A percentile compares a stretch with the other conserved stretches of the same genome.
Conservation (phyloP, 2,797 vertebrate species). For the Peromyscus nudipes region DNA sequence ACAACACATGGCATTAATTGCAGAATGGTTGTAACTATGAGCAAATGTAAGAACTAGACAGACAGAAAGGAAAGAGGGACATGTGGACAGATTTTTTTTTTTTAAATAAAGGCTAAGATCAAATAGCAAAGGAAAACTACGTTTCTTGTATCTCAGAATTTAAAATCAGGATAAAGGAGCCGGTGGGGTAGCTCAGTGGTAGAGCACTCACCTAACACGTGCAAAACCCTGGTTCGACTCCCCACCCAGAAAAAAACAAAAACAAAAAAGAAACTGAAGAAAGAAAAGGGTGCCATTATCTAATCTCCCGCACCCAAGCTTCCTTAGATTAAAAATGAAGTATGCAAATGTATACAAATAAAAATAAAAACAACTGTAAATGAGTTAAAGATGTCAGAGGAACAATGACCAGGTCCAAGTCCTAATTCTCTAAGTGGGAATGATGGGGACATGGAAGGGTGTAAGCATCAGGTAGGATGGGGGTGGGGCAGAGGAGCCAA, state of each 20-base stretch:
- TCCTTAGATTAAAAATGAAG: neutral
- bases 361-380: neutral
- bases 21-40: neutral
- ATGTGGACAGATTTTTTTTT: neutral
- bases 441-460: neutral
- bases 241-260: neutral
- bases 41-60: neutral
- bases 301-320: neutral
- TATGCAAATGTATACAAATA: neutral
- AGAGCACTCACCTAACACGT: no score
- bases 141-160: neutral
- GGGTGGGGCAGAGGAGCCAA: neutral
- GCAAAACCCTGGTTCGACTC: neutral
- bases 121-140: neutral
- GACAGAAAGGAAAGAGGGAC: neutral
- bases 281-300: no score
- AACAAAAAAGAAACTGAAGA: neutral
- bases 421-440: neutral
- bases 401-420: conserved; percentile 5
- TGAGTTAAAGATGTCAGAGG: neutral
- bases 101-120: neutral
- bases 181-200: neutral
- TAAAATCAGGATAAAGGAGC: neutral
- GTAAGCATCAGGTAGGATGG: neutral
- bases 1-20: neutral